Percentiles rank a stretch among this genome's conserved stretches.
phyloP scores from a whole-genome alignment of 2,888 invertebrate genomes.

The Anoplius nigerrimus region DNA sequence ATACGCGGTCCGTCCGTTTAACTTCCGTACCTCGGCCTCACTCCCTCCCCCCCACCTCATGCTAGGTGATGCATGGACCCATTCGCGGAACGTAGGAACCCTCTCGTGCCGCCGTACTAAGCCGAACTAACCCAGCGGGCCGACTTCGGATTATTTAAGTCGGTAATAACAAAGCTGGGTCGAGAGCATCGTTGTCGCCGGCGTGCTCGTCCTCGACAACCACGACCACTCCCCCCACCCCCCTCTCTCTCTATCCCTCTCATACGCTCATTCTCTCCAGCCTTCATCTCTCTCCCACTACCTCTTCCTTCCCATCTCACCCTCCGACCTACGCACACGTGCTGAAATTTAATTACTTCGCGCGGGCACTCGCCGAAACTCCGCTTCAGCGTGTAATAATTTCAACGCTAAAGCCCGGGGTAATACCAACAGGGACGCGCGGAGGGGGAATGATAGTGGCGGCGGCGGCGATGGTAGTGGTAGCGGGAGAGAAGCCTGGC shows the following conservation, averaged over 20 bases:
- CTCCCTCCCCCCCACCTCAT: not conserved
- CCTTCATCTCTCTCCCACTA: not conserved
- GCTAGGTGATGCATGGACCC: slow-evolving; percentile 5
- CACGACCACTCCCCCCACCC: slow-evolving; percentile 19
- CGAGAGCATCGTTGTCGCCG: slow-evolving; percentile 28
- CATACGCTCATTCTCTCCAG: not conserved
- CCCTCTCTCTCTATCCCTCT: slow-evolving; percentile 8
- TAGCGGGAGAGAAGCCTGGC: no score
- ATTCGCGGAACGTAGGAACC: not conserved
- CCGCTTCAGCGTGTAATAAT: slow-evolving; percentile 54
- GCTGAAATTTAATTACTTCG: slow-evolving; percentile 60
- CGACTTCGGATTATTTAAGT: slow-evolving; percentile 53
- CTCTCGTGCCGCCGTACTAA: slow-evolving; percentile 43
- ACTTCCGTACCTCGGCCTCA: not conserved
- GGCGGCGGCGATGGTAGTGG: not conserved
- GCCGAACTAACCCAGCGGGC: slow-evolving; percentile 34
- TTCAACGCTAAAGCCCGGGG: slow-evolving; percentile 46
- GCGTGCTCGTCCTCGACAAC: slow-evolving; percentile 28
- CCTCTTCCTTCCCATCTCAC: not conserved
- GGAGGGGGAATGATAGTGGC: not conserved
- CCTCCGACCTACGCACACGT: slow-evolving; percentile 26
- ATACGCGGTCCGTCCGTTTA: no score
- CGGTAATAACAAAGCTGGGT: slow-evolving; percentile 46
- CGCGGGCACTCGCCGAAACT: slow-evolving; percentile 51
- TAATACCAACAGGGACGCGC: slow-evolving; percentile 42